Evolutionary conservation across 2,888 invertebrate species (phyloP), one percentile per base, ranked within the genome.

Genomic region (Proisotoma minuta): DNA sequence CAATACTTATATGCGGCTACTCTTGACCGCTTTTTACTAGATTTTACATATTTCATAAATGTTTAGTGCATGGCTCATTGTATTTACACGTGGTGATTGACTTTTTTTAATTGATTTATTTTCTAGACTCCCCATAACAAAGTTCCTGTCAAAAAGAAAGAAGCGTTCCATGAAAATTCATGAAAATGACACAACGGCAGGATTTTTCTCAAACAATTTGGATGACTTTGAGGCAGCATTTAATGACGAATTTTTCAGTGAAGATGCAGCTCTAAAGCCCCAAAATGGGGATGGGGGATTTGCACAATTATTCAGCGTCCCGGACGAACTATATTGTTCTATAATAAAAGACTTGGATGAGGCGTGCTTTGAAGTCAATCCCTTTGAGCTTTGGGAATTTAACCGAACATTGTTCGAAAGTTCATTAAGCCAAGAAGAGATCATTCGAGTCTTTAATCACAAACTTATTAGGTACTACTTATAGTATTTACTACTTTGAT

Each of bases 351-450:
- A 78, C 61, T 81, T 88, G 75, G 81, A 82, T 64, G 76, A 78
- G 54, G 82, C 81, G 43, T 89, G 89, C 75, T 81, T 84, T 60
- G 80, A 84, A 66, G 78, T 82, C 69, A 88, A 84, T 76, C 80
- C 88, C 65, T 77, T 87, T 68, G 88, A 88, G 75, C 77, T 89
- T 68, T 89, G 88, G 87, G 80, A 83, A 48, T 86, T 82, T 75
- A 79, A 86, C 75, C 76, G 78, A 61, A 77, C 78, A 29, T 71
- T 78, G 64, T 82, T 88, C 59, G 75, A 76, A 26, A 79, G 79
- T 68, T n/a, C n/a, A n/a, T 76, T 84, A 62, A 84, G 84, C 1
- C 82, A 81, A 73, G 77, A 83, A 59, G 84, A 87, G 62, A 85
- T 89, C 70, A 75, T 87, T 40, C 75, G 78, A 22, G 82, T 81